Evolutionary conservation across 1,140 invertebrate genomes (phyloP).

Genomic region (Cydia splendana): DNA sequence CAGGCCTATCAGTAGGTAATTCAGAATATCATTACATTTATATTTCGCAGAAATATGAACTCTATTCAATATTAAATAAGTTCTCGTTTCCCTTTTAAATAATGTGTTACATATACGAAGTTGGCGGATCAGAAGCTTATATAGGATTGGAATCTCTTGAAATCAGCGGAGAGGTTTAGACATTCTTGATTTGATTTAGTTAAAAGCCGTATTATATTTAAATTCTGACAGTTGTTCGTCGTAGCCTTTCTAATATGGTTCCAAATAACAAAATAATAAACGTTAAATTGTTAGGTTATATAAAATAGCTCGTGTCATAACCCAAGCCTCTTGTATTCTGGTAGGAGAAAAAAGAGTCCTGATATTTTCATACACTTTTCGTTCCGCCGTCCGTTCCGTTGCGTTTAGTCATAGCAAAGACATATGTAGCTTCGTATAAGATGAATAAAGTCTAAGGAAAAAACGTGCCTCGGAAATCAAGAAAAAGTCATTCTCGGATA

Average conservation of each 20-base stretch:
- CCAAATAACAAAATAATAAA: background rate
- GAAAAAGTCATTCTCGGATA: too few species aligned
- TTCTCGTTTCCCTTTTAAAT: background rate
- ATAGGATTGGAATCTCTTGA: background rate
- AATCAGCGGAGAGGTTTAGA: background rate
- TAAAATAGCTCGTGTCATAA: too few species aligned
- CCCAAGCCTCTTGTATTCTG: too few species aligned
- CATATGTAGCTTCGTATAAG: too few species aligned
- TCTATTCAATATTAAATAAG: background rate
- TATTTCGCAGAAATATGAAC: background rate
- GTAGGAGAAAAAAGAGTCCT: too few species aligned
- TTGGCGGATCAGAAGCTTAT: background rate
- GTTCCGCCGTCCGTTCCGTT: too few species aligned
- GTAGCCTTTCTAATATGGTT: background rate
- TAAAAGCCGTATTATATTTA: background rate
- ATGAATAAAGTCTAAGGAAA: too few species aligned
- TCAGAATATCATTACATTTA: background rate
- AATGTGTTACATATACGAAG: background rate
- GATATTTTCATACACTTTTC: too few species aligned
- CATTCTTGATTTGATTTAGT: background rate
- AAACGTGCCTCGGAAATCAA: too few species aligned
- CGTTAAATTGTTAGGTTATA: too few species aligned
- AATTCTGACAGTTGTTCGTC: background rate
- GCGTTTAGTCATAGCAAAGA: too few species aligned
- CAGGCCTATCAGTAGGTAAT: background rate